A percentile compares a stretch with the other conserved stretches of the same genome.
Conservation (phyloP, 2,888 invertebrate genomes). For the Colostygia pectinataria region DNA sequence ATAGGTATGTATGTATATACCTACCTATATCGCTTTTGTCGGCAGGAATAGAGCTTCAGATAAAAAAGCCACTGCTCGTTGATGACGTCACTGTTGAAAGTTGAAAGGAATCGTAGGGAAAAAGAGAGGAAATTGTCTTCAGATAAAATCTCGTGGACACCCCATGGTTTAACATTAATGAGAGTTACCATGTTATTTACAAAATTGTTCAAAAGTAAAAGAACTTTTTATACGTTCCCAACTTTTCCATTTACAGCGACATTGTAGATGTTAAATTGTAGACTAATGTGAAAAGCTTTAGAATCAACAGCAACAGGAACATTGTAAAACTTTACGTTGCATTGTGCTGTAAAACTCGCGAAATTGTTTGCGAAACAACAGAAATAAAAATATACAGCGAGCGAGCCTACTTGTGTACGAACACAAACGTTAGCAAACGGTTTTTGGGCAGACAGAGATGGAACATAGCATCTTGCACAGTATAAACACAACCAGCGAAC, state of each 20-base stretch:
- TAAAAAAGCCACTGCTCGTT: too few species aligned
- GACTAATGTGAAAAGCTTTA: slow-evolving; percentile 18
- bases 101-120: not conserved
- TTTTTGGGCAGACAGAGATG: too few species aligned
- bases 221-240: slow-evolving; percentile 4
- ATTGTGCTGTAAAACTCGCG: slow-evolving; percentile 31
- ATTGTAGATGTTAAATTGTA: slow-evolving; percentile 11
- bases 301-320: slow-evolving; percentile 23
- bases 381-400: not conserved
- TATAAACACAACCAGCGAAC: too few species aligned
- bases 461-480: too few species aligned
- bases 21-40: too few species aligned
- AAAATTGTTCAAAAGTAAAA: too few species aligned
- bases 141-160: not conserved
- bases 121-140: not conserved
- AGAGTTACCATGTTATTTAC: too few species aligned
- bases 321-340: slow-evolving; percentile 30
- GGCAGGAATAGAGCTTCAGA: too few species aligned
- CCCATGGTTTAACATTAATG: not conserved
- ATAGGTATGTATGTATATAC: too few species aligned
- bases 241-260: slow-evolving; percentile 15
- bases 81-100: not conserved
- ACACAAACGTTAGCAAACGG: too few species aligned
- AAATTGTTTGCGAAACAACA: slow-evolving; percentile 28
- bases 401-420: too few species aligned